These are phyloP conservation scores for Fragum sueziense DNA, from an alignment of 2,888 invertebrate genomes.

Conservation along the genomic window DNA sequence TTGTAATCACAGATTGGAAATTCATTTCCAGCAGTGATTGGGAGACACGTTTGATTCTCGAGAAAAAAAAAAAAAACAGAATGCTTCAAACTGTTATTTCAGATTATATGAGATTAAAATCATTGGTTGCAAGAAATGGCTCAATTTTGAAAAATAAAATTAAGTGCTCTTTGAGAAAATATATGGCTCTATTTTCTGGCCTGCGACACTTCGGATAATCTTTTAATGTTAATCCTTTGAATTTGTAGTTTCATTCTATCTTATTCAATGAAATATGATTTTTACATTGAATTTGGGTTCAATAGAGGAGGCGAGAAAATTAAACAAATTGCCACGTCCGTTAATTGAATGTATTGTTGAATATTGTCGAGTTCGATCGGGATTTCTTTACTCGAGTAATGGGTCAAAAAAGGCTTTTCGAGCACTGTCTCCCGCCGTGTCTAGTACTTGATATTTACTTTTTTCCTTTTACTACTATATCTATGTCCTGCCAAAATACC, in stretches of 20 bases:
- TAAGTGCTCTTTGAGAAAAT: too few species aligned
- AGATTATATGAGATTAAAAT: too few species aligned
- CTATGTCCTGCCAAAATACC: too few species aligned
- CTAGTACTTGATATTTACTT: constrained; percentile 7
- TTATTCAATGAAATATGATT: constrained; percentile 18
- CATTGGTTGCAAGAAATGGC: too few species aligned
- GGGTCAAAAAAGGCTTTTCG: background rate
- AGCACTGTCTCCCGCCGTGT: background rate
- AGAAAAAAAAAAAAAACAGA: too few species aligned
- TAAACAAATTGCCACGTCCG: constrained; percentile 43
- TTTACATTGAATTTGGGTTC: constrained; percentile 29
- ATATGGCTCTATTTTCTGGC: too few species aligned
- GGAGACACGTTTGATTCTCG: too few species aligned
- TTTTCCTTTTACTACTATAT: background rate
- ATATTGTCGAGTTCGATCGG: background rate
- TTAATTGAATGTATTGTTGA: constrained; percentile 46
- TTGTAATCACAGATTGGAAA: too few species aligned
- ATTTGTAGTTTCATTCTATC: constrained; percentile 1
- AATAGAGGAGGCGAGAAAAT: constrained; percentile 47
- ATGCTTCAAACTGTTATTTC: too few species aligned
- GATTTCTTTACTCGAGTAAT: constrained; percentile 18
- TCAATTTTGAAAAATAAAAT: too few species aligned
- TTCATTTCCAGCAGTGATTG: too few species aligned
- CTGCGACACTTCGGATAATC: background rate
- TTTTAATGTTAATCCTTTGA: background rate